Evolutionary conservation across 2,888 invertebrate genomes (phyloP).

Genomic region (Phyto melanocephala): DNA sequence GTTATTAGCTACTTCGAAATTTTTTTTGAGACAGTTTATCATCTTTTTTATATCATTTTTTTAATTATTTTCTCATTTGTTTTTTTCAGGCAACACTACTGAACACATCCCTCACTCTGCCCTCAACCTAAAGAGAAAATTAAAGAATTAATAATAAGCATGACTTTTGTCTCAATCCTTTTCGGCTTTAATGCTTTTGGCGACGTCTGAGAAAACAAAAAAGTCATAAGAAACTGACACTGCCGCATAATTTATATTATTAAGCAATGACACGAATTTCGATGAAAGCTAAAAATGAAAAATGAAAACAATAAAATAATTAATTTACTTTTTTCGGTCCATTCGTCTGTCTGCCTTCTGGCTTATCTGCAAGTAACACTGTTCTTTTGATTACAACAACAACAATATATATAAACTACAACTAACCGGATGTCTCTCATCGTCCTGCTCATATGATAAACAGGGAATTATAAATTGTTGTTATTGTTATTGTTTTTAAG

Average conservation of each 20-base stretch:
- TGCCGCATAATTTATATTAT: not conserved
- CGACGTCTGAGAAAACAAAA: constrained; percentile 43
- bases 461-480: constrained; percentile 40
- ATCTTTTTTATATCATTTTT: too few relatives aligned
- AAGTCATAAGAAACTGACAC: constrained; percentile 6
- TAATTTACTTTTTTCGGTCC: constrained; percentile 25
- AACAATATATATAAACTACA: not conserved
- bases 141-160: constrained; percentile 30
- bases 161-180: constrained; percentile 47
- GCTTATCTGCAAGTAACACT: constrained; percentile 8
- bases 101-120: not conserved
- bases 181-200: constrained; percentile 51
- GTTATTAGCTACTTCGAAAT: too few relatives aligned
- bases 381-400: constrained; percentile 18
- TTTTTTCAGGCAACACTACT: not conserved
- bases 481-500: not conserved
- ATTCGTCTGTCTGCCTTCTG: not conserved
- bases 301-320: constrained; percentile 24
- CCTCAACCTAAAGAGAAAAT: not conserved
- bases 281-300: constrained; percentile 13
- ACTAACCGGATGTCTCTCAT: constrained; percentile 21
- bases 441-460: constrained; percentile 18
- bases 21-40: too few relatives aligned
- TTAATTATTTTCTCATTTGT: too few relatives aligned
- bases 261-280: constrained; percentile 14